Base-by-base conservation (phyloP, 2,113 vertebrate species). In the Eulacestoma nigropectus region DNA sequence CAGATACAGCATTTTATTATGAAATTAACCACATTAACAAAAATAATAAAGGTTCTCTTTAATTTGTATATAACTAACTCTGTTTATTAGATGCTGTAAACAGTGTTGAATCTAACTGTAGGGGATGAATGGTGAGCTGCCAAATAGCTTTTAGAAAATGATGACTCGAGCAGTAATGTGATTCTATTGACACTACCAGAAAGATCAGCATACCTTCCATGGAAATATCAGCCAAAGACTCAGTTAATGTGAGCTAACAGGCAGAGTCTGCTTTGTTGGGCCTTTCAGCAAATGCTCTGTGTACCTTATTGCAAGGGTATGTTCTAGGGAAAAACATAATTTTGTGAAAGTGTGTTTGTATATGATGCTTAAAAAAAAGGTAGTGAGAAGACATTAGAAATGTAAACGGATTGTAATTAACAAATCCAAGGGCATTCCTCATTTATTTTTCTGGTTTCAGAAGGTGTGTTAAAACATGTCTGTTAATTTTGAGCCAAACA, bases 141-240 rank as follows among this genome's bases (percentile, higher is more conserved):
- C 92, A 95, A 88, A 95, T 20, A 95, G 94, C 94, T 93, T 46
- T 77, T 86, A 91, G 78, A 93, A 96, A 95, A 95, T 56, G 96
- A 95, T 96, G 96, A 96, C 89, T 95, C 39, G 13, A 70, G 93
- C 92, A 92, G 96, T 96, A 97, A 97, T 90, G 92, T 64, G 96
- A 96, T 82, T 92, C 96, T 89, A 60, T 75, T 96, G 96, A 96
- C 95, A 86, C 95, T 91, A 86, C 97, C 84, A 92, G 95, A 95
- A 96, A 95, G 96, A 95, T 95, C 95, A 95, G 90, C 91, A 91
- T 94, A 84, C 60, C 84, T 94, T 74, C 91, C 42, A 5, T 90
- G 94, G 63, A 96, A 96, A 94, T 87, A 96, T 12, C 95, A 97
- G 97, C 96, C 93, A 94, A 49, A 96, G 80, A 57, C 78, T 64